These are phyloP conservation scores for Amblyjoppa fuscipennis DNA, from an alignment of 2,888 invertebrate species.

Conservation along the genomic window DNA sequence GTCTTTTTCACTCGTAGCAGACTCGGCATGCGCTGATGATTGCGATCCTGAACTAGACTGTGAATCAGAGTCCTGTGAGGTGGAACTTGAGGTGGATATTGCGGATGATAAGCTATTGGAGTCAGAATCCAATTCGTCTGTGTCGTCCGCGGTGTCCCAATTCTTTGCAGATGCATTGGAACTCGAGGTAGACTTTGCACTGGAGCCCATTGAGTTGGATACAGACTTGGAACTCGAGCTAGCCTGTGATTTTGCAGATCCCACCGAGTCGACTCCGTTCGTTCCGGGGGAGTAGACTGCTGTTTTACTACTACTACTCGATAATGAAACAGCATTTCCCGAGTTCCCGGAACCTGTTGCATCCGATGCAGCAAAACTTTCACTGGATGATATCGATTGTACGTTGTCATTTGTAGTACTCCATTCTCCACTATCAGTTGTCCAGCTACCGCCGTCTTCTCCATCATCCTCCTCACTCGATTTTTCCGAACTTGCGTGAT, in stretches of 20 bases:
- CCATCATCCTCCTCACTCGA: slow-evolving; percentile 2
- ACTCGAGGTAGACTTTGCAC: not conserved
- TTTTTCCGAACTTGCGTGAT: slow-evolving; percentile 5
- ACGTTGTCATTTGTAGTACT: slow-evolving; percentile 17
- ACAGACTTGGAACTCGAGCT: not conserved
- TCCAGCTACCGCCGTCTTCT: slow-evolving; percentile 10
- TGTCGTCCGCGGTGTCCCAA: no score
- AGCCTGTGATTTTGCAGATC: not conserved
- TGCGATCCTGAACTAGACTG: not conserved
- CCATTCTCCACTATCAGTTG: slow-evolving; percentile 18
- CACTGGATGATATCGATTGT: not conserved
- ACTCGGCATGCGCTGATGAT: not conserved
- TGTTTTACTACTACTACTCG: not conserved
- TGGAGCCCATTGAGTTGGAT: not conserved
- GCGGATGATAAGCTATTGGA: no score
- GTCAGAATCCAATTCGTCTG: no score
- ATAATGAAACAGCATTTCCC: not conserved
- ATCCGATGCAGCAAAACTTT: not conserved
- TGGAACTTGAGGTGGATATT: no score
- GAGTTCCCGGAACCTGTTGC: not conserved
- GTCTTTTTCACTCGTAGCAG: not conserved
- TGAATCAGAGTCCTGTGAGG: not conserved
- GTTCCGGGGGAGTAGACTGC: not conserved
- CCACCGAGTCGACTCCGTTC: not conserved
- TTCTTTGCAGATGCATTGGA: not conserved